Conservation (phyloP, 2,113 vertebrate genomes). For the Procapra przewalskii region DNA sequence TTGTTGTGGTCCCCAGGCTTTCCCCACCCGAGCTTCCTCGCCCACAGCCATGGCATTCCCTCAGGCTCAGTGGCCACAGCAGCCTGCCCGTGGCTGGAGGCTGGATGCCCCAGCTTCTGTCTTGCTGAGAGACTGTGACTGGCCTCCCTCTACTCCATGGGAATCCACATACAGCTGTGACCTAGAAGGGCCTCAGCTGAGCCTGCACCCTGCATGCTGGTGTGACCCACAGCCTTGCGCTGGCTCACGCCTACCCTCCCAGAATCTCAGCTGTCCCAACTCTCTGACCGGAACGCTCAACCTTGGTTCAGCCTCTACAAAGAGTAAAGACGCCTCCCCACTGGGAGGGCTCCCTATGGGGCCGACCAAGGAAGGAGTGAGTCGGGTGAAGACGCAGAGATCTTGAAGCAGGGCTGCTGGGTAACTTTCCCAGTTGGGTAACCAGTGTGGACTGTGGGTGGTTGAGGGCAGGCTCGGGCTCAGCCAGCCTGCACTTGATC, state of each 20-base stretch:
- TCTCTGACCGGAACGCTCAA: neutral
- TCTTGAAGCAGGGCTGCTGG: neutral
- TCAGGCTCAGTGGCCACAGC: neutral
- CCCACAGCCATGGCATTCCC: rapidly evolving
- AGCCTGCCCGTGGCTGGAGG: neutral
- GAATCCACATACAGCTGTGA: neutral
- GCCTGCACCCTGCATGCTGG: neutral
- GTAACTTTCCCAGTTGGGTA: no score
- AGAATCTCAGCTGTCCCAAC: neutral
- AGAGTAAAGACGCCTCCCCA: neutral
- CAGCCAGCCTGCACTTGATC: neutral
- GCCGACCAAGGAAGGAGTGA: neutral
- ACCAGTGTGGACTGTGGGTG: rapidly evolving
- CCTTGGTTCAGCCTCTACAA: neutral
- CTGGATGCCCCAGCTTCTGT: neutral
- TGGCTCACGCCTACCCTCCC: no score
- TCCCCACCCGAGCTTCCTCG: neutral
- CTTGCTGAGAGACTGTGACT: neutral
- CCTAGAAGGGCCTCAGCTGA: neutral
- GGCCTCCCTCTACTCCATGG: neutral
- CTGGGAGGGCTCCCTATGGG: neutral
- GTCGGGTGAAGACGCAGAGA: rapidly evolving
- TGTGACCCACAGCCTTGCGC: rapidly evolving
- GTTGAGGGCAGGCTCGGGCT: neutral
- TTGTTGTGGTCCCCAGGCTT: neutral